Conservation (phyloP, 2,113 vertebrate species). For the Saimiri boliviensis region DNA sequence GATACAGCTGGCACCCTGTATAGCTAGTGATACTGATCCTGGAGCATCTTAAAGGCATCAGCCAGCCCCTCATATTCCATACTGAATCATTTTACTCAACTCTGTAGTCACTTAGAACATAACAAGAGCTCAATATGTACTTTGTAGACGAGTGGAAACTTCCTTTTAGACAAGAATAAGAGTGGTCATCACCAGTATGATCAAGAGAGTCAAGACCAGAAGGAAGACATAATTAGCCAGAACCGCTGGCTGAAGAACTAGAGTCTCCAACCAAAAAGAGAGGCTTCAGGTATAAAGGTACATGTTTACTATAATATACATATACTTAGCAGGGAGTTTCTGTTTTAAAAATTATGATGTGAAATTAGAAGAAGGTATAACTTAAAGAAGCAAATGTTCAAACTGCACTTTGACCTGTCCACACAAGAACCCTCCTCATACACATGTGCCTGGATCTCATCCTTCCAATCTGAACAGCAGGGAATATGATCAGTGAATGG, state of each 20-base stretch:
- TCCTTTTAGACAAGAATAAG: neutral
- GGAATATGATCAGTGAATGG: neutral
- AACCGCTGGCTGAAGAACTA: neutral
- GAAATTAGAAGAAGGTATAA: neutral
- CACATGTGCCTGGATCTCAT: rapidly evolving
- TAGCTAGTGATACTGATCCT: neutral
- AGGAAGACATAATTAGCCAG: neutral
- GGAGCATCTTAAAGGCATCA: neutral
- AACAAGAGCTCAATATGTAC: neutral
- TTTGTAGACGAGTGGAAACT: neutral
- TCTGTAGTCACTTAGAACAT: neutral
- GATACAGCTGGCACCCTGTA: neutral
- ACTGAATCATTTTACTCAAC: neutral
- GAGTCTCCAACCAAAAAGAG: neutral
- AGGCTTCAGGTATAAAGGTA: neutral
- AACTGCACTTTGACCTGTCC: neutral
- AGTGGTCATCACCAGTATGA: neutral
- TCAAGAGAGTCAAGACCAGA: neutral
- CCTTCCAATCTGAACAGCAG: neutral
- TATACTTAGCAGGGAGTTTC: neutral
- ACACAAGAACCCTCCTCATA: neutral
- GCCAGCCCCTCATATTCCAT: neutral
- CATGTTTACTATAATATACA: neutral
- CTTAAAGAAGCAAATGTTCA: neutral
- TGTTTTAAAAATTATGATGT: neutral